Evolutionary conservation across 2,113 vertebrate genomes (phyloP).

Genomic region (Ranitomeya variabilis): DNA sequence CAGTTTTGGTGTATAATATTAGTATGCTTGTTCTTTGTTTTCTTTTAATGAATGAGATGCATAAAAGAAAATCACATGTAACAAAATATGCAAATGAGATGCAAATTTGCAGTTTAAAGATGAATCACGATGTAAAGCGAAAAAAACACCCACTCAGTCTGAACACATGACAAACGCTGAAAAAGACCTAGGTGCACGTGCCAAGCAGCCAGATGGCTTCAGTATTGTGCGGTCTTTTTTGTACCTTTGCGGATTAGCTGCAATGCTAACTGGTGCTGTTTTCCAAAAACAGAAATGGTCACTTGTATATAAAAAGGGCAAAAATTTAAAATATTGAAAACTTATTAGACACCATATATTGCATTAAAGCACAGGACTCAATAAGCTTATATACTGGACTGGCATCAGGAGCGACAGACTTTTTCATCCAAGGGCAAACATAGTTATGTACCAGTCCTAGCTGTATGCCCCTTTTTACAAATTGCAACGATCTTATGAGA

Average conservation of each 20-base stretch:
- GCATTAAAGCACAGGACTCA: no score
- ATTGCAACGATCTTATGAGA: no score
- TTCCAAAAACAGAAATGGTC: neutral
- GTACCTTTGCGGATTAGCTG: conserved; percentile 12
- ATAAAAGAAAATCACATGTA: neutral
- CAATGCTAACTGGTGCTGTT: neutral
- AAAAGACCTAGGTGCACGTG: neutral
- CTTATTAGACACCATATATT: no score
- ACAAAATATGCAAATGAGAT: conserved; percentile 52
- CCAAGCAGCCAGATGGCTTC: conserved; percentile 37
- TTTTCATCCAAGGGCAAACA: no score
- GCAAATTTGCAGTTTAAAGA: conserved; percentile 43
- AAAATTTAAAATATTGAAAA: neutral
- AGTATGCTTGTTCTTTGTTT: neutral
- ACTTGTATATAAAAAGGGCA: neutral
- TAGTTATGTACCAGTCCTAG: no score
- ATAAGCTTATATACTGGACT: no score
- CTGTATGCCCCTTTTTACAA: no score
- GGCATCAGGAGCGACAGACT: no score
- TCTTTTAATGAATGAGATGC: conserved; percentile 42
- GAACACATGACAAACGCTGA: conserved; percentile 35
- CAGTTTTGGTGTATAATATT: neutral
- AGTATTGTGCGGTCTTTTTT: neutral
- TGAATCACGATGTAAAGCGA: conserved; percentile 40
- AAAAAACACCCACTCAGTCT: conserved; percentile 46